Base-by-base conservation (phyloP, 2,797 vertebrate species). In the Cyclura pinguis region DNA sequence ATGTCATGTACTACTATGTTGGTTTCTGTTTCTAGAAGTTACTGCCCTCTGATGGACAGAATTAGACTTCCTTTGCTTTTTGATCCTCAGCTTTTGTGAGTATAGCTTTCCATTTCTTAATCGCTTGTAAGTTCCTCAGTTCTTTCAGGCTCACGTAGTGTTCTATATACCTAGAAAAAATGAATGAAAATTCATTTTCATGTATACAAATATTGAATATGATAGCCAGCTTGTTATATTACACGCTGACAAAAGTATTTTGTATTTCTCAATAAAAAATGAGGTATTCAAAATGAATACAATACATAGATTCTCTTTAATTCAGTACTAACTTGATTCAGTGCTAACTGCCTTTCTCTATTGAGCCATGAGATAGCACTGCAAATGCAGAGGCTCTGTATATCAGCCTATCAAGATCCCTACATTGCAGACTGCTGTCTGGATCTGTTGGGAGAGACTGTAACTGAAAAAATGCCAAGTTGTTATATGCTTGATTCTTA, bases 11-110 rank as follows among this genome's bases (percentile, higher is more conserved):
- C 1, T 86, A 47, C 24, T 14, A 62, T 29, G 32, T 42, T 76
- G 55, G 72, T 29, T 85, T 80, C 4, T 90, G 84, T 27, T 67
- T n/a, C 74, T 94, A 80, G 87, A 27, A 92, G 18, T 90, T 78
- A 67, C 93, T 96, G 94, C 95, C 93, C 92, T 95, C 96, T 96
- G 2, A 91, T 93, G 94, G 93, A 69, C 86, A 87, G 57, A 76
- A 1, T 77, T 14, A 81, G 64, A 29, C 35, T 88, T 77, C 20
- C 69, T 82, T 9, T 85, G 81, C 14, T 2, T 8, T 13, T 94
- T 73, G 4, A 14, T 32, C 73, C 80, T 86, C 2, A 32, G 10
- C 32, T 20, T 22, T 57, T 93, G 27, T 82, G 88, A 29, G 18
- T 64, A 90, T 90, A 52, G 0, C 72, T 22, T 50, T 52, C 35